Evolutionary conservation across 1,140 invertebrate species (phyloP), one percentile per base, ranked within the genome.

Genomic region (Trichoplusia ni): DNA sequence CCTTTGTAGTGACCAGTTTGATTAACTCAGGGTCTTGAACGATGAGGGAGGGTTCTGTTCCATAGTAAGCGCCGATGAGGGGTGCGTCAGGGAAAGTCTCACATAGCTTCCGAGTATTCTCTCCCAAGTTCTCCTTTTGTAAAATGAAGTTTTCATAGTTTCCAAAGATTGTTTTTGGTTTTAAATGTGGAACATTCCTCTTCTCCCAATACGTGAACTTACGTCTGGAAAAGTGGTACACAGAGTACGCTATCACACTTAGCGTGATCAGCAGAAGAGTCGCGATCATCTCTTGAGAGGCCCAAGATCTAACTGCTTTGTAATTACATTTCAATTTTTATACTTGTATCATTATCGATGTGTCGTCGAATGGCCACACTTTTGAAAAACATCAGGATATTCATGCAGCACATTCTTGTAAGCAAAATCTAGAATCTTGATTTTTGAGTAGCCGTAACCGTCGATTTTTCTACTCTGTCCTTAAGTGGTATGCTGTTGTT

Each of bases 1-100:
- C 91, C 56, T 89, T 89, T n/a, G 92, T 77, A 2, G 89, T 68
- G 3, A 93, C 77, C 3, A 75, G 63, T 70, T 91, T 92, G n/a
- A 92, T 86, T 1, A 92, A 42, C 23, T 92, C 86, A 0, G 84
- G 89, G 64, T 89, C 88, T 53, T 86, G 75, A 0, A 92, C 38
- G 0, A 92, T 74, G 3, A 92, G 67, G 35, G 77, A 71, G 1
- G 90, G 90, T 53, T 84, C 81, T 0, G 81, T 76, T 0, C 85
- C 84, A 11, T 82, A 79, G 49, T 77, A 91, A 0, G 84, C 77
- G 4, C 89, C 90, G 23, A 91, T 71, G 53, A 83, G 85, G 0
- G 86, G 84, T 21, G 66, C 73, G 9, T 79, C 69, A 2, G 78
- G 66, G 51, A 81, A 89, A 38, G 75, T 72, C 13, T 71, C 5